Base-by-base conservation (phyloP, 1,140 invertebrate species). In the Drepana arcuata region DNA sequence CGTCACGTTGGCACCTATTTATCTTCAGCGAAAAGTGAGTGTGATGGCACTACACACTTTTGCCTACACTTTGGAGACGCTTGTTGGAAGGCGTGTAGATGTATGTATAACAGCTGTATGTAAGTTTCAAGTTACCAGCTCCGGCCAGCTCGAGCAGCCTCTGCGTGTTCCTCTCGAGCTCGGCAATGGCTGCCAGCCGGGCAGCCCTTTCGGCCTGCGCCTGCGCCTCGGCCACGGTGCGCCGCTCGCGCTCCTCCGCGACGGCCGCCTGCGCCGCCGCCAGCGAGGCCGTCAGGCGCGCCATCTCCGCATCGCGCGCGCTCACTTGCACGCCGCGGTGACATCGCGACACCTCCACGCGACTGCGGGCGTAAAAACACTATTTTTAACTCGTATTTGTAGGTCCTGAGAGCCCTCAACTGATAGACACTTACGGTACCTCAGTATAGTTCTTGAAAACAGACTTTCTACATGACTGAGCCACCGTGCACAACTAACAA, bases 131-230 rank as follows among this genome's bases (percentile, higher is more conserved):
- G 57, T 37, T 15, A 77, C 75, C 64, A 35, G 75, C 69, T n/a
- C 77, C 77, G 14, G 73, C 71, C 82, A 93, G 91, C 7, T 90
- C 88, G 49, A 92, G 78, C 7, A 93, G 86, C 16, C 91, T 80
- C 41, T 89, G 86, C 0, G 89, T 88, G 59, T 93, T 93, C 15
- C 85, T 85, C 45, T 92, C 88, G 11, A 93, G 72, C 71, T 93
- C 91, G 30, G 89, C 86, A 42, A 90, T 86, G 24, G 90, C 88
- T 15, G 90, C 88, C 9, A 89, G 80, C 16, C 92, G 90, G 33
- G 92, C 91, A 2, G 88, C 83, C 0, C 86, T 79, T 56, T 92
- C 91, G 1, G 88, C 87, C 18, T 86, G 84, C 41, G 91, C 70
- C 47, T 72, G 86, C 48, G 71, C 43, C 48, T 86, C 84, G 16